Evolutionary conservation across 2,888 invertebrate genomes (phyloP).

Genomic region (Catotricha subobsoleta): DNA sequence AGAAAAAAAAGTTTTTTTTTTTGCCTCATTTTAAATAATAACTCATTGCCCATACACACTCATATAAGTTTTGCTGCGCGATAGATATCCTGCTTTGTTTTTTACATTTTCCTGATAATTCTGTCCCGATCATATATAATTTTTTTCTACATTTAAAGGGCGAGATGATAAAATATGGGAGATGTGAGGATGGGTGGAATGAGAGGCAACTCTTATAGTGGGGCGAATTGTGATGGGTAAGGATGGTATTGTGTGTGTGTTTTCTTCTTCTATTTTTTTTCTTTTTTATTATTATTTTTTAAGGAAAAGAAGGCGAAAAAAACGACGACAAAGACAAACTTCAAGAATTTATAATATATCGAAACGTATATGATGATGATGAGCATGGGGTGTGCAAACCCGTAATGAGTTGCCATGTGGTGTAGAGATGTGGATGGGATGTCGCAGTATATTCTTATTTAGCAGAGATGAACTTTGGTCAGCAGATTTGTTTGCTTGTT

Average conservation of each 20-base stretch:
- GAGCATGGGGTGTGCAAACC: background rate
- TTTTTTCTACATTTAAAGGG: background rate
- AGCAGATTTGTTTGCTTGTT: too few species aligned
- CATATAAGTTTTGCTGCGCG: background rate
- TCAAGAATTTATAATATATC: background rate
- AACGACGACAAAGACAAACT: background rate
- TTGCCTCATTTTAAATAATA: constrained; percentile 2
- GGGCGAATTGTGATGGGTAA: too few species aligned
- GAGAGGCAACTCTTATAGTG: too few species aligned
- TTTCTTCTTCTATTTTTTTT: too few species aligned
- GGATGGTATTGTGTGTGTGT: too few species aligned
- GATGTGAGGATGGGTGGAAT: too few species aligned
- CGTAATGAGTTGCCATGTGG: constrained; percentile 1
- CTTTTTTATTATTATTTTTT: too few species aligned
- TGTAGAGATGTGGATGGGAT: constrained; percentile 1
- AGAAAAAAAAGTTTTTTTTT: too few species aligned
- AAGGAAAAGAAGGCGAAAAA: too few species aligned
- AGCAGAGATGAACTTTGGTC: too few species aligned
- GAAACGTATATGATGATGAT: background rate
- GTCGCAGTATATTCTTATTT: too few species aligned
- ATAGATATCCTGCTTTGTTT: background rate
- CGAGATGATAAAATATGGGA: too few species aligned
- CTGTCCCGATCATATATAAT: background rate
- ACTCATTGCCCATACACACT: constrained; percentile 1
- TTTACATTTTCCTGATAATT: background rate